phyloP scores from a whole-genome alignment of 2,888 invertebrate genomes.

The Trichopria drosophilae region DNA sequence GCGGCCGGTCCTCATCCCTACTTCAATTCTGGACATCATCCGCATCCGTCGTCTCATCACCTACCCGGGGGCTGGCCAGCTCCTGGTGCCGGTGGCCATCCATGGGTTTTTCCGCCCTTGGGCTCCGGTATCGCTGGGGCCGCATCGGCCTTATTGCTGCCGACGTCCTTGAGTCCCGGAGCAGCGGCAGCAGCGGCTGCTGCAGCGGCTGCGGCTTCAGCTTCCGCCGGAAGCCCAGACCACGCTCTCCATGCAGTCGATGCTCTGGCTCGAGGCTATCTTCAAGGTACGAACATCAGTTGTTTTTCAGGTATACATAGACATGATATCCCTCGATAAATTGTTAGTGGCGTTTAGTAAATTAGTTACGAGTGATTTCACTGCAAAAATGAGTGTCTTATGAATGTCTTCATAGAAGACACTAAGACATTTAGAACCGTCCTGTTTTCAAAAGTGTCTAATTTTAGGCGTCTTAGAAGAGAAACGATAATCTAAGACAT shows the following conservation, averaged over 20 bases:
- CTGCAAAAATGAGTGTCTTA: too few relatives aligned
- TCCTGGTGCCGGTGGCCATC: conserved; percentile 50
- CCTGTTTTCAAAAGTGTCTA: too few relatives aligned
- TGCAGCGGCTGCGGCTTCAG: conserved; percentile 60
- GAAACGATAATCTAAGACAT: too few relatives aligned
- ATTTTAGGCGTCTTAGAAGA: too few relatives aligned
- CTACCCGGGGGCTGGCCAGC: conserved; percentile 61
- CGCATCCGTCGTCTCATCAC: conserved; percentile 64
- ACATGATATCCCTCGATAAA: too few relatives aligned
- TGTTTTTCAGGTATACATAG: too few relatives aligned
- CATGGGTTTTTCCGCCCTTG: conserved; percentile 48
- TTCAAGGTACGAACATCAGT: conserved; percentile 49
- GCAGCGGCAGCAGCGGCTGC: conserved; percentile 63
- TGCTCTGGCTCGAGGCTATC: conserved; percentile 53
- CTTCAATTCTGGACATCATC: conserved; percentile 62
- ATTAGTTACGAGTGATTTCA: too few relatives aligned
- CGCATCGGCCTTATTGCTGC: conserved; percentile 59
- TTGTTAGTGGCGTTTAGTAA: too few relatives aligned
- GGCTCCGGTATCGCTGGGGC: conserved; percentile 60
- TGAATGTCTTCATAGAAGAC: too few relatives aligned
- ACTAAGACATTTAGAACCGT: too few relatives aligned
- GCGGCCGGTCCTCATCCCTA: conserved; percentile 71
- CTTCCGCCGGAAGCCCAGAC: conserved; percentile 61
- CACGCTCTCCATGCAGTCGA: conserved; percentile 61
- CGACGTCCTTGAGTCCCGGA: conserved; percentile 60